Conservation (phyloP, 1,140 invertebrate genomes). For the Pogonomyrmex barbatus region DNA sequence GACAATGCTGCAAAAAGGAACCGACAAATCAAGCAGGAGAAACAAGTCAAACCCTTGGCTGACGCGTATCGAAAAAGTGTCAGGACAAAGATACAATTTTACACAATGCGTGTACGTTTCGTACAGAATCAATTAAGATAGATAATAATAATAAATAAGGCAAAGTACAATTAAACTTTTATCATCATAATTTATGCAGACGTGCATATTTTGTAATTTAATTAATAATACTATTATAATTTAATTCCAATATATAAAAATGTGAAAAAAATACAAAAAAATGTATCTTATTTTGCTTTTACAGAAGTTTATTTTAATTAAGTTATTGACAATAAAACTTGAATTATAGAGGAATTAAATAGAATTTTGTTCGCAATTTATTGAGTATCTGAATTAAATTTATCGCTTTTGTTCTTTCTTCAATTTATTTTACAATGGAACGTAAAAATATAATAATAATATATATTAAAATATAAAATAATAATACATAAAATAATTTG, state of each 20-base stretch:
- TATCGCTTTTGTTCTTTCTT: background rate
- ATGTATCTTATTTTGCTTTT: background rate
- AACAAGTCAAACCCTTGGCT: constrained; percentile 54
- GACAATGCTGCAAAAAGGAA: constrained; percentile 56
- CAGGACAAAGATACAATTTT: constrained; percentile 49
- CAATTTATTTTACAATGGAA: background rate
- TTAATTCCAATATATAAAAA: background rate
- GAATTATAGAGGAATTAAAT: background rate
- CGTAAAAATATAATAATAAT: background rate
- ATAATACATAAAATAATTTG: background rate
- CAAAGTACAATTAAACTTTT: constrained; percentile 2
- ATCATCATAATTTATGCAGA: background rate
- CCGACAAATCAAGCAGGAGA: constrained; percentile 57
- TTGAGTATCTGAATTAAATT: background rate
- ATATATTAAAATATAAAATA: background rate
- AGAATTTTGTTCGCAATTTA: background rate
- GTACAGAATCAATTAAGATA: constrained; percentile 8
- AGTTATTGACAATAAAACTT: background rate
- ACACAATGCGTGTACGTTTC: background rate
- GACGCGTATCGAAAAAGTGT: constrained; percentile 49
- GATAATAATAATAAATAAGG: background rate
- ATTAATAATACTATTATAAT: constrained; percentile 6
- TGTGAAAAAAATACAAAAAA: background rate
- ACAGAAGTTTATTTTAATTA: background rate
- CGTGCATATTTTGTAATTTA: background rate